Evolutionary conservation across 2,113 vertebrate species (phyloP).

Genomic region (Siniperca chuatsi): DNA sequence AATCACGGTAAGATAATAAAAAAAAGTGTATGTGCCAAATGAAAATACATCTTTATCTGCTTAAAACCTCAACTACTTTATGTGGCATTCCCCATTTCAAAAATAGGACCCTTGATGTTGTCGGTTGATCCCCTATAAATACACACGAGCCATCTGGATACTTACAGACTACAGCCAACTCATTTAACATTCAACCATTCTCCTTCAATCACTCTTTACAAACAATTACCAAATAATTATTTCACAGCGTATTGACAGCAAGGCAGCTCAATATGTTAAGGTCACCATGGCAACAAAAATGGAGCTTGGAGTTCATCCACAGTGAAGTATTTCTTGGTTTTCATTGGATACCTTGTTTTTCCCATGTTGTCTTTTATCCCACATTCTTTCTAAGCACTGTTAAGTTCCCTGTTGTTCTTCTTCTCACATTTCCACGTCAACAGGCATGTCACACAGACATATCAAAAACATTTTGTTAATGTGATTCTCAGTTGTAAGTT

Average conservation of each 20-base stretch:
- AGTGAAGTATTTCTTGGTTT: slow-evolving; percentile 7
- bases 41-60: background rate
- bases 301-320: slow-evolving; percentile 20
- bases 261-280: background rate
- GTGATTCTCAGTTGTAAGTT: background rate
- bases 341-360: background rate
- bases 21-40: background rate
- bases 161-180: slow-evolving; percentile 19
- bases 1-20: background rate
- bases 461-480: slow-evolving; percentile 18
- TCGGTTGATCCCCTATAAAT: slow-evolving; percentile 29
- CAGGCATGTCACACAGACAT: background rate
- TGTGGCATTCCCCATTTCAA: background rate
- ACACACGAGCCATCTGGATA: slow-evolving; percentile 39
- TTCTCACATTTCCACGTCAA: slow-evolving; percentile 11
- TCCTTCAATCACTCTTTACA: slow-evolving; percentile 32
- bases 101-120: background rate
- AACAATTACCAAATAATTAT: slow-evolving; percentile 55
- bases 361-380: background rate
- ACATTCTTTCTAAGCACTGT: background rate
- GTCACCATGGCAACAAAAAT: slow-evolving; percentile 40
- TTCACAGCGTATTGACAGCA: slow-evolving; percentile 30
- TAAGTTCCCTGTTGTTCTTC: background rate
- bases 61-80: background rate
- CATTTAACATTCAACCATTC: slow-evolving; percentile 43